Evolutionary conservation across 2,113 vertebrate species (phyloP).

Genomic region (Ursus arctos): DNA sequence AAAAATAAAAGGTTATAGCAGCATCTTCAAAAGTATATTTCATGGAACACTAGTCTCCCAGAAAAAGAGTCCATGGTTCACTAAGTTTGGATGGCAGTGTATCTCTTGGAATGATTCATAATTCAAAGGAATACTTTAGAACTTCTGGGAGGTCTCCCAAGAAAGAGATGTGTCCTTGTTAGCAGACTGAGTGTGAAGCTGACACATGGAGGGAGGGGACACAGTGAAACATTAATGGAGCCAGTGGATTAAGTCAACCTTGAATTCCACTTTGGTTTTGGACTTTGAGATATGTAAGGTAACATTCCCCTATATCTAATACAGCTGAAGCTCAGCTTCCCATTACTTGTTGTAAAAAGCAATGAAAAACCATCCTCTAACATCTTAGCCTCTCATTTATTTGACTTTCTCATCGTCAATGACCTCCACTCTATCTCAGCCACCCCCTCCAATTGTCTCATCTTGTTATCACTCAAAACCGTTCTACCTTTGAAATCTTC

Average conservation of each 20-base stretch:
- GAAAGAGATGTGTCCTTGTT: neutral
- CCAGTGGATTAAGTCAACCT: neutral
- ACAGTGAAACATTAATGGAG: neutral
- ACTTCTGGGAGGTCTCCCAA: neutral
- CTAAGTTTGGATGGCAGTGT: neutral
- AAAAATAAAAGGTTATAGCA: neutral
- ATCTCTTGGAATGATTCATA: neutral
- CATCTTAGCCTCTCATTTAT: neutral
- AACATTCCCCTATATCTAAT: neutral
- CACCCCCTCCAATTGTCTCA: neutral
- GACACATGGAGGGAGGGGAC: neutral
- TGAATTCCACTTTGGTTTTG: neutral
- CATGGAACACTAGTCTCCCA: neutral
- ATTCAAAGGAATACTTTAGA: constrained; percentile 22
- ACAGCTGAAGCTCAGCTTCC: neutral
- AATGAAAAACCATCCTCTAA: neutral
- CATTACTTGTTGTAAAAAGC: neutral
- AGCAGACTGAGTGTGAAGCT: neutral
- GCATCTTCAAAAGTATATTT: neutral
- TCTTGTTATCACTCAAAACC: neutral
- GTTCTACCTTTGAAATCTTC: neutral
- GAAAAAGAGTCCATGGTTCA: neutral
- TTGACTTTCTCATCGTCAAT: neutral
- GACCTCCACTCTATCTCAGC: neutral
- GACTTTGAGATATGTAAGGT: neutral